Percentiles rank a stretch among this genome's conserved stretches.
Evolutionary conservation across 2,113 vertebrate genomes (phyloP).

Genomic region (Bubalus kerabau): DNA sequence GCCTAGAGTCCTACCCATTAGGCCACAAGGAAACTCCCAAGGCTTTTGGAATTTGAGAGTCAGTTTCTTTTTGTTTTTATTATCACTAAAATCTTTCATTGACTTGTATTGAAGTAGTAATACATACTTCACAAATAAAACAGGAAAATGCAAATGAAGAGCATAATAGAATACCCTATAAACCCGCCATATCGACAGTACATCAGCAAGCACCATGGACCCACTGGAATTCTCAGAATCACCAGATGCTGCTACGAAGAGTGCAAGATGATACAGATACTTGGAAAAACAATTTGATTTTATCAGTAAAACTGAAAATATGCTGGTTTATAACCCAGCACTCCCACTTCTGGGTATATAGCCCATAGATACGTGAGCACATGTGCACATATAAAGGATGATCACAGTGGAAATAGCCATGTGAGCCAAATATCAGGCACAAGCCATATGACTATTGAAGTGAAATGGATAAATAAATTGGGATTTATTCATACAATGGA

Average conservation of each 20-base stretch:
- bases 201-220: neutral
- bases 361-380: neutral
- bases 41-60: neutral
- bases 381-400: neutral
- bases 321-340: neutral
- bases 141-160: neutral
- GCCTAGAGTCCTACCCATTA: neutral
- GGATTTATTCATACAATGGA: neutral
- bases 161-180: neutral
- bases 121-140: neutral
- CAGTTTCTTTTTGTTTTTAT: neutral
- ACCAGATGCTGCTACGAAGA: neutral
- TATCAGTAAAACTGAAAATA: neutral
- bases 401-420: neutral
- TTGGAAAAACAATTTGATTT: neutral
- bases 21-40: neutral
- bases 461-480: neutral
- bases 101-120: neutral
- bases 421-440: neutral
- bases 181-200: too few relatives aligned
- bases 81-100: neutral
- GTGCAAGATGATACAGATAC: neutral
- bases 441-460: neutral
- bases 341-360: neutral
- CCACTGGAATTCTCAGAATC: neutral